phyloP scores from a whole-genome alignment of 2,797 vertebrate species.

The Amphiprion clarkii region DNA sequence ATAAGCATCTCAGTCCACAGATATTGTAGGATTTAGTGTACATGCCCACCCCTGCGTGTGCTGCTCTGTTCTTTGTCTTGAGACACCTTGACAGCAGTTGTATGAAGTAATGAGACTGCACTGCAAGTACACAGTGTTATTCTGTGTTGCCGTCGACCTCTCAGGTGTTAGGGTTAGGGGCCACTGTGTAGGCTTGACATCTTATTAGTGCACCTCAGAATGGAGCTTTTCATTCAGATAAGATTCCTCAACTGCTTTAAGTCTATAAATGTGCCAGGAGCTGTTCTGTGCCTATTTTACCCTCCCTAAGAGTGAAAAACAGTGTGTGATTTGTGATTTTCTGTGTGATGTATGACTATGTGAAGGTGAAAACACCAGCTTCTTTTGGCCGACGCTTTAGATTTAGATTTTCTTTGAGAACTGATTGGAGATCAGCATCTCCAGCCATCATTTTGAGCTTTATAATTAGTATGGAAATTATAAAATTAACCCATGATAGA shows the following conservation, averaged over 20 bases:
- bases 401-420: constrained; percentile 18
- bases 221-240: constrained; percentile 62
- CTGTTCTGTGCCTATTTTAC: constrained; percentile 16
- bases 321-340: constrained; percentile 29
- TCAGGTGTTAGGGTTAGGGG: constrained; percentile 76
- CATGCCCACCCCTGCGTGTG: not conserved
- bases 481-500: constrained; percentile 17
- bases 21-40: constrained; percentile 4
- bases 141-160: constrained; percentile 66
- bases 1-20: constrained; percentile 21
- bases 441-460: constrained; percentile 1
- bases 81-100: constrained; percentile 66
- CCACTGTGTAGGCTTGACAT: constrained; percentile 53
- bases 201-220: constrained; percentile 56
- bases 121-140: constrained; percentile 65
- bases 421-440: constrained; percentile 13
- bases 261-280: constrained; percentile 41
- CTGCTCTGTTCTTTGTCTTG: constrained; percentile 63
- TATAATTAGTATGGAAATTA: constrained; percentile 12
- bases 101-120: constrained; percentile 57
- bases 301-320: constrained; percentile 22
- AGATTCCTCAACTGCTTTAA: constrained; percentile 27
- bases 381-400: constrained; percentile 19
- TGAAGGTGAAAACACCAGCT: constrained; percentile 35
- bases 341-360: constrained; percentile 20